Percentiles rank a stretch among this genome's conserved stretches.
These are phyloP conservation scores for Ivindomyrus marchei DNA, from an alignment of 2,113 vertebrate genomes.

Conservation along the genomic window DNA sequence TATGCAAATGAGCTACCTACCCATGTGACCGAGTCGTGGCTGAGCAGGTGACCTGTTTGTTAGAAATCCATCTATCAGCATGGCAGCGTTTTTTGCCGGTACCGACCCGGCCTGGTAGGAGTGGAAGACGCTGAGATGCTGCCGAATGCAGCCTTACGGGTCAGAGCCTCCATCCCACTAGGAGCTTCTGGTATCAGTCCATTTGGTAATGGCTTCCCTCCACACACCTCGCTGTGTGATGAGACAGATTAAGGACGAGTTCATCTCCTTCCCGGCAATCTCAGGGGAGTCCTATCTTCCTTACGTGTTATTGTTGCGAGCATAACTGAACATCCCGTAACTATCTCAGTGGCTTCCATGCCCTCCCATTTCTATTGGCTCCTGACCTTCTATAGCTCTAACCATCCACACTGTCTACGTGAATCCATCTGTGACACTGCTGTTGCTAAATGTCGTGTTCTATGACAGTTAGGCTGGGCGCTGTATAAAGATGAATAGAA, in stretches of 20 bases:
- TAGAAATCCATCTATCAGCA: neutral
- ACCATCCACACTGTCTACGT: neutral
- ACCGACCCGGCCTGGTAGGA: neutral
- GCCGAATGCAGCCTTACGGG: neutral
- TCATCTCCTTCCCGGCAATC: neutral
- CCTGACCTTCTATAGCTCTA: neutral
- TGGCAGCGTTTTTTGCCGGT: neutral
- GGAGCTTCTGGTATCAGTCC: neutral
- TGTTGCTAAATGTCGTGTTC: neutral
- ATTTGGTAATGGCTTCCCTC: neutral
- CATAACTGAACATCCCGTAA: neutral
- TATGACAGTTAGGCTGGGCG: neutral
- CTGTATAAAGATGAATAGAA: neutral
- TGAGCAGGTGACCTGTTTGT: neutral
- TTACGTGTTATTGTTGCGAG: neutral
- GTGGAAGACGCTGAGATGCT: neutral
- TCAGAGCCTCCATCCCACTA: neutral
- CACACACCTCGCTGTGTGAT: neutral
- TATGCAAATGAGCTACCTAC: neutral
- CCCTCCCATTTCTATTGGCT: neutral
- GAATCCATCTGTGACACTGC: neutral
- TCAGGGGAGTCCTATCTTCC: neutral
- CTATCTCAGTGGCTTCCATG: neutral
- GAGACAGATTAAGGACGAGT: neutral
- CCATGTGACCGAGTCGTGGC: neutral